A percentile compares a stretch with the other conserved stretches of the same genome.
Conservation (phyloP, 2,888 invertebrate species). For the Pristionchus fissidentatus region DNA sequence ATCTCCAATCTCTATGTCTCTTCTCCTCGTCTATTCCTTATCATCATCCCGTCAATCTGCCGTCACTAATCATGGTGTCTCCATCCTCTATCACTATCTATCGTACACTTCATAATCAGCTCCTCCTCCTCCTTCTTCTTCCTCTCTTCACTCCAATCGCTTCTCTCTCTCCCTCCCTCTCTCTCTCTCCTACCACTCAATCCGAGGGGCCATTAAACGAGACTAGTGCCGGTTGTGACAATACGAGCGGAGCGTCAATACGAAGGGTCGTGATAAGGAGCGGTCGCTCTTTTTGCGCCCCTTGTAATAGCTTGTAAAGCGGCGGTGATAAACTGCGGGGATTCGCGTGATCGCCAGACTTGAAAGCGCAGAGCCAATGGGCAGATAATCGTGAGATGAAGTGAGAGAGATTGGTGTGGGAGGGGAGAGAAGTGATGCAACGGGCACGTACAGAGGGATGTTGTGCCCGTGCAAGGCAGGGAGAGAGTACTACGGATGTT, state of each 20-base stretch:
- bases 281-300: slow-evolving; percentile 31
- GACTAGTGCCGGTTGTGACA: slow-evolving; percentile 26
- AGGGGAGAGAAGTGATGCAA: slow-evolving; percentile 1
- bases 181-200: not conserved
- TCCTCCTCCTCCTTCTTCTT: not conserved
- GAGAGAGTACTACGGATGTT: not conserved
- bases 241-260: not conserved
- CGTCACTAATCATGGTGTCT: slow-evolving; percentile 30
- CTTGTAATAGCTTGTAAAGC: slow-evolving; percentile 8
- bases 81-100: slow-evolving; percentile 22
- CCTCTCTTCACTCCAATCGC: not conserved
- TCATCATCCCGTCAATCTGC: not conserved
- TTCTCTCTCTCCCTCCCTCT: not conserved
- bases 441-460: not conserved
- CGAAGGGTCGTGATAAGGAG: slow-evolving; percentile 15
- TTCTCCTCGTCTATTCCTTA: not conserved
- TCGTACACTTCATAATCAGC: slow-evolving; percentile 20
- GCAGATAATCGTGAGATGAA: not conserved
- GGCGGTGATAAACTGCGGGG: slow-evolving; percentile 4
- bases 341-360: slow-evolving; percentile 23
- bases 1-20: not conserved
- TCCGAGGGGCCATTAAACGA: not conserved
- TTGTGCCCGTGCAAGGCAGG: too few species aligned
- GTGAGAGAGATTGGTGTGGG: not conserved
- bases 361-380: not conserved